phyloP scores from a whole-genome alignment of 2,888 invertebrate species.

The Hirtodrosophila confusa region DNA sequence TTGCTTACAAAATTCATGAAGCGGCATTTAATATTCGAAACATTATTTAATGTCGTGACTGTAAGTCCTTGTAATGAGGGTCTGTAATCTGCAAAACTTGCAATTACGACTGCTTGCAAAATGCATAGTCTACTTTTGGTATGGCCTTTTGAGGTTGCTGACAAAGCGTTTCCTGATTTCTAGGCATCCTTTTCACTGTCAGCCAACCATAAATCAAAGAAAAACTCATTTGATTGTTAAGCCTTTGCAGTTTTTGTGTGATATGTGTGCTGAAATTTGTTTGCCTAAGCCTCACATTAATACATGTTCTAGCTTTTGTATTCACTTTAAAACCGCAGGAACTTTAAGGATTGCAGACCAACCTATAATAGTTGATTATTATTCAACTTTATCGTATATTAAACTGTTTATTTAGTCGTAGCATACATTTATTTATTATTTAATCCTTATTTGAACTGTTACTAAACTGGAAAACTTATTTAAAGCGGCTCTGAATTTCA shows the following conservation, averaged over 20 bases:
- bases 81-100: not conserved
- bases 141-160: not conserved
- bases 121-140: conserved; percentile 9
- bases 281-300: not conserved
- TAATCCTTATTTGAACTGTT: too few relatives aligned
- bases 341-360: too few relatives aligned
- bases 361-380: too few relatives aligned
- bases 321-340: too few relatives aligned
- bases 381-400: too few relatives aligned
- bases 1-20: not conserved
- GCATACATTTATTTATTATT: too few relatives aligned
- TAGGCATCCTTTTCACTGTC: not conserved
- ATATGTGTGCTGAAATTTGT: not conserved
- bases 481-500: too few relatives aligned
- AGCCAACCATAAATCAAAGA: conserved; percentile 12
- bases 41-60: not conserved
- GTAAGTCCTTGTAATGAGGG: conserved; percentile 5
- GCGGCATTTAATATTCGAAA: not conserved
- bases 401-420: too few relatives aligned
- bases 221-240: conserved; percentile 5
- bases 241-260: conserved; percentile 1
- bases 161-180: not conserved
- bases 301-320: too few relatives aligned
- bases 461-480: too few relatives aligned
- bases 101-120: conserved; percentile 4